Conservation (phyloP, 1,140 invertebrate species). For the Bombus haemorrhoidalis region DNA sequence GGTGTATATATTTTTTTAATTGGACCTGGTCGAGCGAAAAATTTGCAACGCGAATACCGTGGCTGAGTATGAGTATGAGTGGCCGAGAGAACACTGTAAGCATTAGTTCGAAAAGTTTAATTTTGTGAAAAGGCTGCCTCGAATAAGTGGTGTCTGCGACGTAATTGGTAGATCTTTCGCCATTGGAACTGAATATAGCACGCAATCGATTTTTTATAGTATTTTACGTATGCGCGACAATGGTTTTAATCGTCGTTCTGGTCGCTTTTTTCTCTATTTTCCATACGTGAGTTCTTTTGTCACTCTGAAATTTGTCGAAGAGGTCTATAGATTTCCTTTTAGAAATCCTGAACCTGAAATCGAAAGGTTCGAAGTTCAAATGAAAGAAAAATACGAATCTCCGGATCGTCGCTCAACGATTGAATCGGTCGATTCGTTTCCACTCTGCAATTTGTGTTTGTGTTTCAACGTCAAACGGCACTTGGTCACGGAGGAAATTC, state of each 20-base stretch:
- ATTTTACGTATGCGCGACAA: background rate
- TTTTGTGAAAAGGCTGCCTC: background rate
- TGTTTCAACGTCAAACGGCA: conserved; percentile 32
- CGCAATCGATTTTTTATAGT: background rate
- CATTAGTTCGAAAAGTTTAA: background rate
- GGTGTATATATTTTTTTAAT: conserved; percentile 33
- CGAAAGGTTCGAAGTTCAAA: background rate
- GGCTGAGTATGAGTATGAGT: too few relatives aligned
- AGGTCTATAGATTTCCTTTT: background rate
- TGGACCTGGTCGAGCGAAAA: conserved; percentile 22
- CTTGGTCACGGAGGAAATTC: conserved; percentile 37
- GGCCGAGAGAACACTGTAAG: background rate
- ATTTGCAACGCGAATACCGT: background rate
- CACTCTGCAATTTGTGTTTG: conserved; percentile 28
- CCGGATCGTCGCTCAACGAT: background rate
- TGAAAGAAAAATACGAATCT: conserved; percentile 11
- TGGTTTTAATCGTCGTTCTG: background rate
- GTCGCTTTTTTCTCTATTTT: background rate
- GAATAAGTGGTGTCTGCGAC: background rate
- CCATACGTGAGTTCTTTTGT: background rate
- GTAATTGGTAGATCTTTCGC: background rate
- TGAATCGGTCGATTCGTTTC: background rate
- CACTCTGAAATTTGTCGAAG: background rate
- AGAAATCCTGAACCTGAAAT: background rate
- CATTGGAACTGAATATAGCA: background rate